phyloP scores from a whole-genome alignment of 2,113 vertebrate genomes.

The Calidris pugnax region DNA sequence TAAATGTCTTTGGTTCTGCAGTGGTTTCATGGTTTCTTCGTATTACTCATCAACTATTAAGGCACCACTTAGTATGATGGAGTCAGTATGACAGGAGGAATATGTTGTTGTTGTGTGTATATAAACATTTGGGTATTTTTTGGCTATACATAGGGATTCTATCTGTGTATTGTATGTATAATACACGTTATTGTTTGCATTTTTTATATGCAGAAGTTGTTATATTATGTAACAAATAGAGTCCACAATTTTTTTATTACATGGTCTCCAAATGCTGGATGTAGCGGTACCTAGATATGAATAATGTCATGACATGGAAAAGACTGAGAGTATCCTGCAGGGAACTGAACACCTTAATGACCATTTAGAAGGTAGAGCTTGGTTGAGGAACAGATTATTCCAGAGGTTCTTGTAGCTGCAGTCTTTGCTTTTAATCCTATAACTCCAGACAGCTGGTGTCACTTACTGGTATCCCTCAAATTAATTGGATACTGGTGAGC shows the following conservation, averaged over 20 bases:
- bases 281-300: too few species aligned
- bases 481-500: not conserved
- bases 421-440: not conserved
- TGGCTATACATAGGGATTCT: not conserved
- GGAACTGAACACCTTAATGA: not conserved
- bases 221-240: not conserved
- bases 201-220: not conserved
- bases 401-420: not conserved
- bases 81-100: not conserved
- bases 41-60: not conserved
- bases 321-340: not conserved
- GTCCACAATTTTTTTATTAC: not conserved
- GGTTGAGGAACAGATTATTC: not conserved
- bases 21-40: not conserved
- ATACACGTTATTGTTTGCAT: not conserved
- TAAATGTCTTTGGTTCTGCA: not conserved
- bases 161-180: not conserved
- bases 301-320: not conserved
- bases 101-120: not conserved
- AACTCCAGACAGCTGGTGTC: not conserved
- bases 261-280: not conserved
- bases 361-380: not conserved
- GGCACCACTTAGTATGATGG: too few species aligned
- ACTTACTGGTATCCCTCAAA: not conserved
- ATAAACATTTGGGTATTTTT: not conserved